Evolutionary conservation across 2,888 invertebrate genomes (phyloP).

Genomic region (Galeruca laticollis): DNA sequence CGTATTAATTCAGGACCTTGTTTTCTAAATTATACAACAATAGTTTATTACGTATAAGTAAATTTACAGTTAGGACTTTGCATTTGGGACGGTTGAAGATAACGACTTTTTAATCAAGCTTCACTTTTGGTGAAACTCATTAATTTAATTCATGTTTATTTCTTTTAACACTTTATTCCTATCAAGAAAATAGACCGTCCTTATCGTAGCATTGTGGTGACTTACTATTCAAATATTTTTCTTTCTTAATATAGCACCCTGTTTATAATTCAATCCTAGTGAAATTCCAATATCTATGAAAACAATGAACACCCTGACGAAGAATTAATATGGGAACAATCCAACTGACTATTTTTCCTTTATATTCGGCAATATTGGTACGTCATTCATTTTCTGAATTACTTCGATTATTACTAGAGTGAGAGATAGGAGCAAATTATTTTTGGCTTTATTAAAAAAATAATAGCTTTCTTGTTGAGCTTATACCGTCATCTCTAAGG

Average conservation of each 20-base stretch:
- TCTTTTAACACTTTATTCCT: too few relatives aligned
- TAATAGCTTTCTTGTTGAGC: slow-evolving; percentile 8
- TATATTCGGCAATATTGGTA: slow-evolving; percentile 2
- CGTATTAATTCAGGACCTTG: not conserved
- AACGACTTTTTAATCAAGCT: too few relatives aligned
- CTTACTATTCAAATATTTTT: too few relatives aligned
- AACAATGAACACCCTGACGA: not conserved
- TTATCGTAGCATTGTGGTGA: too few relatives aligned
- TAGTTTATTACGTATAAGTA: not conserved
- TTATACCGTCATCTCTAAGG: slow-evolving; percentile 1
- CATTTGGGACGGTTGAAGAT: too few relatives aligned
- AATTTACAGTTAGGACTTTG: too few relatives aligned
- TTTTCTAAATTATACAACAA: not conserved
- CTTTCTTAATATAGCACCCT: too few relatives aligned
- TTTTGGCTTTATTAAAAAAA: slow-evolving; percentile 5
- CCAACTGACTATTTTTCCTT: not conserved
- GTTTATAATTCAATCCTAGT: not conserved
- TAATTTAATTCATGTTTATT: too few relatives aligned
- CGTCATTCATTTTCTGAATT: slow-evolving; percentile 4
- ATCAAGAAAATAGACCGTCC: too few relatives aligned
- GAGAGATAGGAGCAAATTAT: not conserved
- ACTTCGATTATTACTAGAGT: not conserved
- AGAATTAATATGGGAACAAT: not conserved
- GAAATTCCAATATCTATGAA: not conserved
- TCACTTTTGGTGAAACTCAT: too few relatives aligned